A percentile compares a stretch with the other conserved stretches of the same genome.
Evolutionary conservation across 2,113 vertebrate genomes (phyloP).

Genomic region (Nasalis larvatus): DNA sequence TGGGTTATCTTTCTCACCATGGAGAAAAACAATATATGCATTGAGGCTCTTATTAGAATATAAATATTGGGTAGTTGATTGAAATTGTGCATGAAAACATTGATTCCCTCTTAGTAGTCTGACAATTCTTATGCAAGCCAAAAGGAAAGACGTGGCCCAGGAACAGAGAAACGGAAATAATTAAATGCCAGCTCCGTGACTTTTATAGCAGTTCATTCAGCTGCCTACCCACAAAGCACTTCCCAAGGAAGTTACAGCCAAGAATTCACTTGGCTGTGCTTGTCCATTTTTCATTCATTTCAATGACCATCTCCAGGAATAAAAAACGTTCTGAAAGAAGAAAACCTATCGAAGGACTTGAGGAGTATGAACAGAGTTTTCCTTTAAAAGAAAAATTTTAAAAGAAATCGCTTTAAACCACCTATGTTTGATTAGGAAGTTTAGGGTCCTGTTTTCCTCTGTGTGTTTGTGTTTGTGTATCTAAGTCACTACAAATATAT

Average conservation of each 20-base stretch:
- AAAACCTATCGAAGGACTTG: constrained; percentile 55
- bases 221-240: constrained; percentile 80
- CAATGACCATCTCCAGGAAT: constrained; percentile 65
- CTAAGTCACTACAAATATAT: neutral
- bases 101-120: constrained; percentile 60
- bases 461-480: neutral
- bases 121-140: constrained; percentile 61
- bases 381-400: neutral
- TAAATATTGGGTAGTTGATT: neutral
- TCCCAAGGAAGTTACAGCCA: constrained; percentile 76
- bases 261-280: constrained; percentile 77
- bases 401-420: constrained; percentile 17
- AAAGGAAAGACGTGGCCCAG: constrained; percentile 51
- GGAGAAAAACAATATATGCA: neutral
- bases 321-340: constrained; percentile 64
- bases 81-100: neutral
- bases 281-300: constrained; percentile 73
- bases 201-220: constrained; percentile 77
- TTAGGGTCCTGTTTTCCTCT: neutral
- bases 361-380: neutral
- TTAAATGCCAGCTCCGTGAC: constrained; percentile 76
- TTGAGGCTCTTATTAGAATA: neutral
- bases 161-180: constrained; percentile 73
- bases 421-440: neutral
- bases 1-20: neutral